A percentile compares a stretch with the other conserved stretches of the same genome.
phyloP scores from a whole-genome alignment of 2,797 vertebrate species.

The Brotula barbata region DNA sequence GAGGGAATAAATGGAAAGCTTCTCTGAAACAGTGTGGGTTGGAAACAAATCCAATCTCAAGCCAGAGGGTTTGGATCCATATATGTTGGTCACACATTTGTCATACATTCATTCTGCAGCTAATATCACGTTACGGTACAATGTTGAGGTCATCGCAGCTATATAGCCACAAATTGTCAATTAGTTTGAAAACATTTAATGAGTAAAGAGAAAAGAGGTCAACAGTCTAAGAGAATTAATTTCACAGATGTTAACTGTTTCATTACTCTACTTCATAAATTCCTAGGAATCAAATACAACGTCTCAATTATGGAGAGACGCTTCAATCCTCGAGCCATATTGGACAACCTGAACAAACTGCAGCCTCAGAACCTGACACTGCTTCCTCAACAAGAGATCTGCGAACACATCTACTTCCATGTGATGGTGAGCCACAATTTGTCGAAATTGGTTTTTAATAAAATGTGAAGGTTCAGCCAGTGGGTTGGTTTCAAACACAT shows the following conservation, averaged over 20 bases:
- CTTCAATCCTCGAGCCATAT: conserved; percentile 88
- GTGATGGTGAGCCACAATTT: conserved; percentile 85
- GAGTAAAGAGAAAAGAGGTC: conserved; percentile 9
- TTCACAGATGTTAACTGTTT: conserved; percentile 5
- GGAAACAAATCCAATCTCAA: conserved; percentile 38
- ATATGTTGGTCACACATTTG: conserved; percentile 46
- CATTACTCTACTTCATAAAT: conserved; percentile 6
- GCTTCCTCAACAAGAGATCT: conserved; percentile 76
- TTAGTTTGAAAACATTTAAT: not conserved
- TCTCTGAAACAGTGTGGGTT: conserved; percentile 62
- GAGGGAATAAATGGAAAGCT: conserved; percentile 41
- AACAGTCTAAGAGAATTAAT: not conserved
- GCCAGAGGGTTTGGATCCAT: conserved; percentile 45
- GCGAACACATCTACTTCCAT: conserved; percentile 88
- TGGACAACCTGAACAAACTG: conserved; percentile 83
- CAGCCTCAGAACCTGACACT: conserved; percentile 79
- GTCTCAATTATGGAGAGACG: conserved; percentile 88
- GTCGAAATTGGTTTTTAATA: not conserved
- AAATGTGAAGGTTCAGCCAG: not conserved
- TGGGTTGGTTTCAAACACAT: not conserved
- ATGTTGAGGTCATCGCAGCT: conserved; percentile 41
- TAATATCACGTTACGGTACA: conserved; percentile 19
- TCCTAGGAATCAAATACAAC: conserved; percentile 81
- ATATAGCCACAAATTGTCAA: conserved; percentile 19
- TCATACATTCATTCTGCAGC: conserved; percentile 33